Base-by-base conservation (phyloP, 2,113 vertebrate genomes). In the Myotis brandtii region DNA sequence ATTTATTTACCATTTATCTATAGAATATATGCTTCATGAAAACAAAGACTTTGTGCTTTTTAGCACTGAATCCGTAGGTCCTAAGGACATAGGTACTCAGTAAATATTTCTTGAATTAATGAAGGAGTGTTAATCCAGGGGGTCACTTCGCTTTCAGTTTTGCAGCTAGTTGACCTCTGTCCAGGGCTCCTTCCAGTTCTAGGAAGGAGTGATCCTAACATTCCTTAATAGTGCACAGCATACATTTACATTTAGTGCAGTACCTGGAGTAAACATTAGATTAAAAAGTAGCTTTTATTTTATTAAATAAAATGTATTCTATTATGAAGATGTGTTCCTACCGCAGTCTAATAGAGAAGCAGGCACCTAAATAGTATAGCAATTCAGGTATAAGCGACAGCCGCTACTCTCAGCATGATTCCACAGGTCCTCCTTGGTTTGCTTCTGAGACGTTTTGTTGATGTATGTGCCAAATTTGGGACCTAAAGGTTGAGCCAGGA, bases 211-310 rank as follows among this genome's bases (percentile, higher is more conserved):
- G 62, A 37, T 20, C 23, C 25, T 40, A 52, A 34, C 27, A 70
- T 46, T 72, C 67, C 52, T 89, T 40, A 81, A 25, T 81, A 30
- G 40, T n/a, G 27, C 10, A n/a, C 23, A 59, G 4, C 69, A 30
- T 34, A 32, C 14, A 46, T 67, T 30, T 88, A 43, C 3, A 34
- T 77, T 91, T 88, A 37, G 21, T 43, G 18, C 72, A 52, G 43
- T 18, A 46, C 85, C 59, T 70, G 50, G 66, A 59, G 34, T 73
- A 59, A 73, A 27, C 54, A 40, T 48, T 73, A 21, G 75, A 5
- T 82, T 82, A 89, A 34, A 56, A 40, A 82, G 73, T 70, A 64
- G 37, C 59, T 92, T 92, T 82, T 90, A 17, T 69, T 91, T 72
- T 72, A 56, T 76, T 25, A 52, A 50, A 21, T 27, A 11, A n/a